These are phyloP conservation scores for Dysdera silvatica DNA, from an alignment of 1,140 invertebrate genomes.

Conservation along the genomic window DNA sequence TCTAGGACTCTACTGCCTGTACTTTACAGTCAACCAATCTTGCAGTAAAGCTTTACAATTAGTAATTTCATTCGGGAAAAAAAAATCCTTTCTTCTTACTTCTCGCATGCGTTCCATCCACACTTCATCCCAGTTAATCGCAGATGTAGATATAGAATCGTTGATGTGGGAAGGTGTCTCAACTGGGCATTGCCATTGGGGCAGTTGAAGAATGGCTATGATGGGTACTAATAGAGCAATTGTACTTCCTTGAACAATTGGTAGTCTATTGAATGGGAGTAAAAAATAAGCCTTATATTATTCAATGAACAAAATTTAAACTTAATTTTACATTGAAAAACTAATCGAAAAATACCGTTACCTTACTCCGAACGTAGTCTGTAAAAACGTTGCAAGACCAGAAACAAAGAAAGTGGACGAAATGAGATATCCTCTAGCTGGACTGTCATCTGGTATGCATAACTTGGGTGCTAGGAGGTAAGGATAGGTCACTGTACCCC, in stretches of 20 bases:
- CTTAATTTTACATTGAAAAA: neutral
- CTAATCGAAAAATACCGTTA: constrained; percentile 36
- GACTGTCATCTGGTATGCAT: constrained; percentile 71
- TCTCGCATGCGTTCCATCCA: constrained; percentile 74
- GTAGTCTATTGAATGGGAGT: constrained; percentile 48
- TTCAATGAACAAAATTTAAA: too few species aligned
- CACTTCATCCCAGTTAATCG: constrained; percentile 53
- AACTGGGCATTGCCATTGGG: constrained; percentile 67
- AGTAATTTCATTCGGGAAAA: too few species aligned
- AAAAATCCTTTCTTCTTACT: constrained; percentile 25
- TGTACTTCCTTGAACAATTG: constrained; percentile 68
- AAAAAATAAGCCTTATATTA: neutral
- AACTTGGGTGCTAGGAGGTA: constrained; percentile 70
- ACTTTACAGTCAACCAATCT: too few species aligned
- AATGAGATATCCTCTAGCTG: constrained; percentile 68
- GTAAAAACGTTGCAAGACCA: constrained; percentile 70
- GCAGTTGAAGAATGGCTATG: constrained; percentile 68
- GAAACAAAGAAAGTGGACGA: constrained; percentile 83
- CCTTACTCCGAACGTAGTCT: constrained; percentile 72
- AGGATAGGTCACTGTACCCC: constrained; percentile 72
- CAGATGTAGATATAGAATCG: too few species aligned
- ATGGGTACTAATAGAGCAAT: constrained; percentile 78
- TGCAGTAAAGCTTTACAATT: too few species aligned
- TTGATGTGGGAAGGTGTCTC: too few species aligned
- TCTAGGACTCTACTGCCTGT: too few species aligned